A percentile compares a stretch with the other conserved stretches of the same genome.
Evolutionary conservation across 1,140 invertebrate species (phyloP).

Genomic region (Monomorium pharaonis): DNA sequence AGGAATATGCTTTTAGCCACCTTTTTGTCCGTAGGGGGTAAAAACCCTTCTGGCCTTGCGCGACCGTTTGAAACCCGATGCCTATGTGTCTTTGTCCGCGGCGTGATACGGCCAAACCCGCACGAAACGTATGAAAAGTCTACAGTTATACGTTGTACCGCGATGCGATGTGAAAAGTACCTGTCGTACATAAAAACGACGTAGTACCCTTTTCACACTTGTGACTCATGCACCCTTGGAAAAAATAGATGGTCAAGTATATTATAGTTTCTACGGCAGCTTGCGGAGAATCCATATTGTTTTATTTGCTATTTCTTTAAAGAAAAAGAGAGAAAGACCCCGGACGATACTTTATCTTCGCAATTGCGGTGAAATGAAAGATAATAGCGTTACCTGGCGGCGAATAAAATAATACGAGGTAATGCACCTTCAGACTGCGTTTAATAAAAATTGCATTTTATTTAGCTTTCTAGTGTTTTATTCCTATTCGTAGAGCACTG

Average conservation of each 20-base stretch:
- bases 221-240: neutral
- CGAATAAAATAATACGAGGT: constrained; percentile 3
- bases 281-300: constrained; percentile 26
- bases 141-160: constrained; percentile 1
- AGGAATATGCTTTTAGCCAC: constrained; percentile 78
- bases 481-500: neutral
- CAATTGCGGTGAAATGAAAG: neutral
- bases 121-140: constrained; percentile 10
- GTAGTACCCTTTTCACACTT: too few species aligned
- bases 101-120: constrained; percentile 7
- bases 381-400: neutral
- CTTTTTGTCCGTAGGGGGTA: constrained; percentile 67
- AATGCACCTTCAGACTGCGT: neutral
- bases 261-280: constrained; percentile 9
- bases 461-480: neutral
- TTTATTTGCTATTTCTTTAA: neutral
- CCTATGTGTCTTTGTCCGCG: constrained; percentile 20
- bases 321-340: neutral
- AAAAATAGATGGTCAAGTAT: constrained; percentile 51
- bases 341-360: constrained; percentile 3
- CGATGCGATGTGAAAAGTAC: neutral
- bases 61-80: constrained; percentile 62
- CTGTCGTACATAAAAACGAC: neutral
- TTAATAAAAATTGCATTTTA: neutral
- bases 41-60: constrained; percentile 52